Conservation (phyloP, 2,797 vertebrate species). For the Spinibarbus caldwelli region DNA sequence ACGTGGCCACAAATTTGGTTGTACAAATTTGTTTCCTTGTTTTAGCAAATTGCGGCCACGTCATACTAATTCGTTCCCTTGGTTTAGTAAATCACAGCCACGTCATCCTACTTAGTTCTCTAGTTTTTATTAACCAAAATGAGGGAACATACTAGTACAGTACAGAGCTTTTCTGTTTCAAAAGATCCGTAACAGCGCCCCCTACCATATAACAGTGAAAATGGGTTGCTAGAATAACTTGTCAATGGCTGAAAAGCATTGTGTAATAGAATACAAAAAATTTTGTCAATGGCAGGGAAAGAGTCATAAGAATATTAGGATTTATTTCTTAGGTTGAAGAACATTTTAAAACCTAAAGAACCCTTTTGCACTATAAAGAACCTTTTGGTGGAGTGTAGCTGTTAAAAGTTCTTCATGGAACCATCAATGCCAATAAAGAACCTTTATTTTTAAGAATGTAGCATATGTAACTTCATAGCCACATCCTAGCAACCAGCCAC, state of each 20-base stretch:
- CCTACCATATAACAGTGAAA: no score
- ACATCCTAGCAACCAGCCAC: neutral
- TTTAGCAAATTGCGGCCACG: neutral
- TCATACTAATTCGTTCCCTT: neutral
- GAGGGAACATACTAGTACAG: no score
- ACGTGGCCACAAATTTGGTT: neutral
- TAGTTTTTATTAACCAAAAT: no score
- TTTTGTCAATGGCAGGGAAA: neutral
- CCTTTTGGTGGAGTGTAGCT: neutral
- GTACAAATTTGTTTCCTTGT: neutral
- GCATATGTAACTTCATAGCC: no score
- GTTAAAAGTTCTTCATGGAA: neutral
- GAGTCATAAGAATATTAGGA: neutral
- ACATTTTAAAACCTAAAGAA: neutral
- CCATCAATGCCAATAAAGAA: neutral
- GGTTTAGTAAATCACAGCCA: neutral
- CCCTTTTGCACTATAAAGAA: neutral
- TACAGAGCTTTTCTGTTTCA: neutral
- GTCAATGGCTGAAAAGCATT: no score
- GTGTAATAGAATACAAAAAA: neutral
- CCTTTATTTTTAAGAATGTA: neutral
- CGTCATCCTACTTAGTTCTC: no score
- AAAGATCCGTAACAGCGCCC: no score
- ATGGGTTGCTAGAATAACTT: no score
- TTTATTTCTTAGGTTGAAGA: neutral